A percentile compares a stretch with the other conserved stretches of the same genome.
Conservation (phyloP, 2,888 invertebrate genomes). For the Odontothrips loti region DNA sequence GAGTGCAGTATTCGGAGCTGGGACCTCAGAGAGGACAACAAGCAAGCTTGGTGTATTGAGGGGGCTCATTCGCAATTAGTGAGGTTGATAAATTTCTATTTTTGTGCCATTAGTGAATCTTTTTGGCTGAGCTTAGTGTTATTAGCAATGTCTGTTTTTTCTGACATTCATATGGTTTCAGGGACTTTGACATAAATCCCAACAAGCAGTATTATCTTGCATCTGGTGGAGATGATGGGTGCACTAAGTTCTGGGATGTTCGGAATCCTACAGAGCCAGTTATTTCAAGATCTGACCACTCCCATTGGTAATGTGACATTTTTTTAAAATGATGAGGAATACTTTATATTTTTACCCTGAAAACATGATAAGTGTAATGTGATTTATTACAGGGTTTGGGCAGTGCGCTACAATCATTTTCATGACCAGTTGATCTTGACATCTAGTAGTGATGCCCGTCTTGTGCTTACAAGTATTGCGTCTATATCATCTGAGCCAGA, state of each 20-base stretch:
- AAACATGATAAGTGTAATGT: slow-evolving; percentile 12
- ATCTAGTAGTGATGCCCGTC: slow-evolving; percentile 81
- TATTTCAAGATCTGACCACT: slow-evolving; percentile 75
- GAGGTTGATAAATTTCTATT: slow-evolving; percentile 43
- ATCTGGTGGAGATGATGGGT: slow-evolving; percentile 94
- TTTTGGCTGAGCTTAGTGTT: slow-evolving; percentile 18
- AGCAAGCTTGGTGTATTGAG: slow-evolving; percentile 78
- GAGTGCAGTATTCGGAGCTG: slow-evolving; percentile 83
- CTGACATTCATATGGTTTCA: slow-evolving; percentile 35
- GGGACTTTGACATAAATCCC: slow-evolving; percentile 96
- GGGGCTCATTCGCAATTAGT: slow-evolving; percentile 84
- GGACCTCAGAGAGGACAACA: slow-evolving; percentile 72
- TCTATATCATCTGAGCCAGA: slow-evolving; percentile 81
- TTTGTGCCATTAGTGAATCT: slow-evolving; percentile 28
- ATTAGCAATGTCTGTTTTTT: neutral
- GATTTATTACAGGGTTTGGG: slow-evolving; percentile 70
- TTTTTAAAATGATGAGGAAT: neutral
- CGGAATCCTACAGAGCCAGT: slow-evolving; percentile 75
- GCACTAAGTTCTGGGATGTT: slow-evolving; percentile 94
- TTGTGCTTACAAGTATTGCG: slow-evolving; percentile 69
- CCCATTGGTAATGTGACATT: slow-evolving; percentile 64
- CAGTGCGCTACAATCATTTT: slow-evolving; percentile 89
- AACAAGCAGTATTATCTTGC: slow-evolving; percentile 92
- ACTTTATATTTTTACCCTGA: neutral
- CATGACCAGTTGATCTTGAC: slow-evolving; percentile 94